These are phyloP conservation scores for Papilio polyxenes DNA, from an alignment of 1,140 invertebrate species.

Conservation along the genomic window DNA sequence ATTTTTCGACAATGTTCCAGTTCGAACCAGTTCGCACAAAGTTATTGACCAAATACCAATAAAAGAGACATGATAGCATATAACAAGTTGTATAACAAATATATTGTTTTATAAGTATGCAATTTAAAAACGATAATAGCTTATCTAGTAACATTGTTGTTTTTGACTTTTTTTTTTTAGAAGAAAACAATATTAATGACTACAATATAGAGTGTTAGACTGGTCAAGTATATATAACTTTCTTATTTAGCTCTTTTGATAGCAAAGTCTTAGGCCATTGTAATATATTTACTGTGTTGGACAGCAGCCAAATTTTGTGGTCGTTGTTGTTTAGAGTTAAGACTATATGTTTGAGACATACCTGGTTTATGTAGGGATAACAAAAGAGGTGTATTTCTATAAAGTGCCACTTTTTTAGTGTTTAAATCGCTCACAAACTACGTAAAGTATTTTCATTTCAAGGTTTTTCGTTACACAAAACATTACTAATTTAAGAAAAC, in stretches of 20 bases:
- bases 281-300: neutral
- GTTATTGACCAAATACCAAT: neutral
- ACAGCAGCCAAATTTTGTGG: neutral
- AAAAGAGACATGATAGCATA: no score
- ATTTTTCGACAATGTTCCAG: neutral
- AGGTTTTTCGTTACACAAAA: neutral
- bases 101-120: no score
- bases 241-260: neutral
- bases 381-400: neutral
- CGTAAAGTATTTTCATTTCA: no score
- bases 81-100: no score
- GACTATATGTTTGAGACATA: neutral
- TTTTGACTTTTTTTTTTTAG: no score
- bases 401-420: neutral
- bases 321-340: constrained; percentile 8
- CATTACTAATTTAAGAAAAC: no score
- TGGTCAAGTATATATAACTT: no score
- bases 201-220: no score
- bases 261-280: neutral
- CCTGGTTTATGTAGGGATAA: neutral
- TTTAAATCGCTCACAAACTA: neutral
- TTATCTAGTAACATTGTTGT: no score
- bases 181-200: no score
- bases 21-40: neutral
- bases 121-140: no score